Evolutionary conservation across 2,888 invertebrate genomes (phyloP).

Genomic region (Caenorhabditis sulstoni): DNA sequence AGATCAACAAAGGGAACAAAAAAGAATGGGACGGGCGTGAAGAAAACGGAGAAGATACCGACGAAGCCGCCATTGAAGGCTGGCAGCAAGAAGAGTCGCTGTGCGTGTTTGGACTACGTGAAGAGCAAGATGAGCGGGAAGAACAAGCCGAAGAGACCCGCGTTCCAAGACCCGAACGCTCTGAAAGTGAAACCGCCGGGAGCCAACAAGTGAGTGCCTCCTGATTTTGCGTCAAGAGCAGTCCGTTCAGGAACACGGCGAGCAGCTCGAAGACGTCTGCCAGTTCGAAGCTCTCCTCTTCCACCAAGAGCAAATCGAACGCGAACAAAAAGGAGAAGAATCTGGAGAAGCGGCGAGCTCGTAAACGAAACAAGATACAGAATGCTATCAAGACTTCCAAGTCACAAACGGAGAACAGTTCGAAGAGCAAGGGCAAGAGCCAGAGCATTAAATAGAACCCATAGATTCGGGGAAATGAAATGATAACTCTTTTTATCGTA

Average conservation of each 20-base stretch:
- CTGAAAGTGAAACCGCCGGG: slow-evolving; percentile 36
- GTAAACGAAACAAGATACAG: slow-evolving; percentile 36
- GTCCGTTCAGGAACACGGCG: slow-evolving; percentile 21
- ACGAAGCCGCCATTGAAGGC: slow-evolving; percentile 21
- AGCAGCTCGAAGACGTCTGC: slow-evolving; percentile 6
- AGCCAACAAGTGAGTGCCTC: slow-evolving; percentile 24
- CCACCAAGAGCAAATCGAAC: slow-evolving; percentile 19
- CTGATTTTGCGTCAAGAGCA: no score
- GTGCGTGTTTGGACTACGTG: slow-evolving; percentile 50
- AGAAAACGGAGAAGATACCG: slow-evolving; percentile 6
- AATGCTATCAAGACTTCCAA: slow-evolving; percentile 42
- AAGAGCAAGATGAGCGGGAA: slow-evolving; percentile 39
- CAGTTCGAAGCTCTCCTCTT: slow-evolving; percentile 27
- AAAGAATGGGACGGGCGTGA: slow-evolving; percentile 12
- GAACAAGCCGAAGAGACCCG: background rate
- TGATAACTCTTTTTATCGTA: no score
- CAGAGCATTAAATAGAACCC: no score
- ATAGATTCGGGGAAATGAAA: no score
- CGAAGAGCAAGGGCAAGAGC: no score
- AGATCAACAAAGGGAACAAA: background rate
- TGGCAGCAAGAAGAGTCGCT: slow-evolving; percentile 26
- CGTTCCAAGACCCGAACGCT: slow-evolving; percentile 33
- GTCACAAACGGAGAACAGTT: slow-evolving; percentile 5
- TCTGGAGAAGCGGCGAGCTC: slow-evolving; percentile 29
- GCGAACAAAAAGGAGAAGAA: slow-evolving; percentile 23